Percentiles rank a stretch among this genome's conserved stretches.
phyloP scores from a whole-genome alignment of 2,888 invertebrate genomes.

The Pheosia tremula region DNA sequence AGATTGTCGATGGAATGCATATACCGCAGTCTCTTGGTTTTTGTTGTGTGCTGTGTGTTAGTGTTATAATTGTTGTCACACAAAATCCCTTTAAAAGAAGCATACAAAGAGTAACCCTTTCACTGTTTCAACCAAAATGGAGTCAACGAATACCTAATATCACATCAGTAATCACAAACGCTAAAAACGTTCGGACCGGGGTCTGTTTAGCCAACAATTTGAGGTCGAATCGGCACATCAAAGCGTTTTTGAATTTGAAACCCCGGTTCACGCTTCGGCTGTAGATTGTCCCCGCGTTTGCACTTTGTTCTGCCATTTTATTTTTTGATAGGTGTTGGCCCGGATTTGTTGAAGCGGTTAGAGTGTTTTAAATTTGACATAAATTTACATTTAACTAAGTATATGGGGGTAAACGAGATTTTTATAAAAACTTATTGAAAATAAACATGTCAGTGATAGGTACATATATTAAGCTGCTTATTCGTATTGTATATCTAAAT shows the following conservation, averaged over 20 bases:
- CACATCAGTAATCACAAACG: constrained; percentile 30
- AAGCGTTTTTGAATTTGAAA: constrained; percentile 58
- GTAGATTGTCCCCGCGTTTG: constrained; percentile 24
- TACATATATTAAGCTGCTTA: too few relatives aligned
- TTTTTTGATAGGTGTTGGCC: constrained; percentile 35
- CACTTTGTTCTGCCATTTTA: constrained; percentile 38
- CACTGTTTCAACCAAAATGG: constrained; percentile 15
- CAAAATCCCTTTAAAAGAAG: not conserved
- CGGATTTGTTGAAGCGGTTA: constrained; percentile 22
- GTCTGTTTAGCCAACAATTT: constrained; percentile 56
- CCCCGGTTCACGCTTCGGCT: constrained; percentile 44
- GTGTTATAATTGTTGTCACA: too few relatives aligned
- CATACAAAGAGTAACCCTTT: constrained; percentile 26
- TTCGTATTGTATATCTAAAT: too few relatives aligned
- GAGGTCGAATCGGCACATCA: constrained; percentile 50
- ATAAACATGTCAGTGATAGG: too few relatives aligned
- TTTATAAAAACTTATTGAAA: not conserved
- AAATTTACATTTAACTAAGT: not conserved
- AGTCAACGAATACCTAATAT: constrained; percentile 4
- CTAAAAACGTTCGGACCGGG: constrained; percentile 34
- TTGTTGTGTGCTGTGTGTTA: too few relatives aligned
- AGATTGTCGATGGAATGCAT: too few relatives aligned
- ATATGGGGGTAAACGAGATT: not conserved
- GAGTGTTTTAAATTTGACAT: constrained; percentile 3
- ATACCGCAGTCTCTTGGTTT: too few relatives aligned